Evolutionary conservation across 2,888 invertebrate species (phyloP).

Genomic region (Pristionchus entomophagus): DNA sequence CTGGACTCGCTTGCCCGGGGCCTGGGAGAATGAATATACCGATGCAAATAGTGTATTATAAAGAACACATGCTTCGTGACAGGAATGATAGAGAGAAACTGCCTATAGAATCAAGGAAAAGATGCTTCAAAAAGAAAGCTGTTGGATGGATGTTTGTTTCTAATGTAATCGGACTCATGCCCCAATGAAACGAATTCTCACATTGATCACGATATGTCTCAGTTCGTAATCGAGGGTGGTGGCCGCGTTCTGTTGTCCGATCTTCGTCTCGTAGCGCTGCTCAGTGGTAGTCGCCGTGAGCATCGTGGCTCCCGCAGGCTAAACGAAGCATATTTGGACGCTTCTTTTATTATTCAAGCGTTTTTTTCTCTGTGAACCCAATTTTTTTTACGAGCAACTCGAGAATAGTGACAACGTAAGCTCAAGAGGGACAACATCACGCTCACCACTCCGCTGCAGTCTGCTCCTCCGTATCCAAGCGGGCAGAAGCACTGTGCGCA

Average conservation of each 20-base stretch:
- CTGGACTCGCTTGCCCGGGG: not conserved
- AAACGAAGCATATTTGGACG: not conserved
- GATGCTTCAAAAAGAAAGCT: no score
- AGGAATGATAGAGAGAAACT: no score
- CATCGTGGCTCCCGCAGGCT: conserved; percentile 14
- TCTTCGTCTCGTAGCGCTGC: conserved; percentile 19
- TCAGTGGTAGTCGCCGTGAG: not conserved
- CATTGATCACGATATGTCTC: conserved; percentile 42
- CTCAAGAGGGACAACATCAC: not conserved
- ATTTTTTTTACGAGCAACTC: no score
- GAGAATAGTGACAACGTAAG: no score
- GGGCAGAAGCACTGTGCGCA: conserved; percentile 31
- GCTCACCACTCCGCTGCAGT: not conserved
- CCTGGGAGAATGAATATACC: not conserved
- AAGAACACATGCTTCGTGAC: no score
- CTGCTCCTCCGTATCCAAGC: conserved; percentile 18
- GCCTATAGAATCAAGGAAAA: no score
- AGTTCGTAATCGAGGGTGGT: not conserved
- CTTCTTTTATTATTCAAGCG: no score
- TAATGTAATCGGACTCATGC: no score
- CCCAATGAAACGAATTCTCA: not conserved
- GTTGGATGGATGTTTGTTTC: no score
- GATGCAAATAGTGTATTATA: no score
- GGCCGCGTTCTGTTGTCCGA: not conserved
- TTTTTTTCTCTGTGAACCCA: no score